Evolutionary conservation across 2,797 vertebrate genomes (phyloP).

Genomic region (Phoebastria nigripes): DNA sequence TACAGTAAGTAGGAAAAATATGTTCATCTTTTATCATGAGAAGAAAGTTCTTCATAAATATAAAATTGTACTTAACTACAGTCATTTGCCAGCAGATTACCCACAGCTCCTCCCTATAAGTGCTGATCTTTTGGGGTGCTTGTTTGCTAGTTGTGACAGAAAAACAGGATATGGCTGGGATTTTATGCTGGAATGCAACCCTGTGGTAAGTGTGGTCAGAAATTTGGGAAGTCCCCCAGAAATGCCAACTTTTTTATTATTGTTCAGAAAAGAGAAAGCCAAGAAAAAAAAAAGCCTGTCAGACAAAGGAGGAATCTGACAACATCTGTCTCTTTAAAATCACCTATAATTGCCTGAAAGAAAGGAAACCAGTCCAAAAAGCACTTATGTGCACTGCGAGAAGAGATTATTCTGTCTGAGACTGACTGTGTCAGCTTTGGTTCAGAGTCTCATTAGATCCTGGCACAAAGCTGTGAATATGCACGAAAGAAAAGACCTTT

Average conservation of each 20-base stretch:
- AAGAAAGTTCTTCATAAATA: neutral
- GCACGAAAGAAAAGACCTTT: neutral
- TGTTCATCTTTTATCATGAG: neutral
- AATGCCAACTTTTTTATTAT: neutral
- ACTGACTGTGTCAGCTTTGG: neutral
- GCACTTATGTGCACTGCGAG: neutral
- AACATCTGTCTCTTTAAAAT: constrained; percentile 41
- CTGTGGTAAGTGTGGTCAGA: neutral
- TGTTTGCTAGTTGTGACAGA: neutral
- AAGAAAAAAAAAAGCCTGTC: neutral
- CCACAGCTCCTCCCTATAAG: neutral
- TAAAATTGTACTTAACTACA: neutral
- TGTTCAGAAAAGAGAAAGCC: neutral
- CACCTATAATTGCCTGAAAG: constrained; percentile 18
- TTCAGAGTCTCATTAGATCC: neutral
- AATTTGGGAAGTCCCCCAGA: neutral
- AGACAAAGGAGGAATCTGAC: neutral
- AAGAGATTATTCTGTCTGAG: neutral
- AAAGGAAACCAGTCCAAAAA: constrained; percentile 13
- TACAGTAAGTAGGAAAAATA: neutral
- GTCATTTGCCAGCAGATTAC: neutral
- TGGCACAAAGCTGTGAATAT: neutral
- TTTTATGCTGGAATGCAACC: neutral
- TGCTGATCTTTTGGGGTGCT: neutral
- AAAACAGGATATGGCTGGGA: neutral